A percentile compares a stretch with the other conserved stretches of the same genome.
Conservation (phyloP, 2,888 invertebrate genomes). For the Girardia tigrina region DNA sequence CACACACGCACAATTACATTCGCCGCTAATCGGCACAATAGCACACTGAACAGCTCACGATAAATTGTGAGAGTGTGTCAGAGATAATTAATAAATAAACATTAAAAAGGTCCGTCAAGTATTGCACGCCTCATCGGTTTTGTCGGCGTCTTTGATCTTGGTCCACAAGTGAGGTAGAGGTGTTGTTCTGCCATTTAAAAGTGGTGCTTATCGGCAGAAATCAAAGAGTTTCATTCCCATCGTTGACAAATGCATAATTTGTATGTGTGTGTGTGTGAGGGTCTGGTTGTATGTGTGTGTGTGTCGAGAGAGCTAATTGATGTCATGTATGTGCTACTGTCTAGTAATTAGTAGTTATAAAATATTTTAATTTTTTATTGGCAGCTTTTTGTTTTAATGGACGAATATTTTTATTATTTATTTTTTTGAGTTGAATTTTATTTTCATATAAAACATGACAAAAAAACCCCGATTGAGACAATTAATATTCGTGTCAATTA, state of each 20-base stretch:
- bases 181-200: background rate
- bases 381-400: background rate
- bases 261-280: background rate
- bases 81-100: slow-evolving; percentile 8
- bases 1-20: no score
- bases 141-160: background rate
- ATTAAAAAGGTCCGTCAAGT: slow-evolving; percentile 16
- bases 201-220: slow-evolving; percentile 15
- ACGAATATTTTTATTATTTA: no score
- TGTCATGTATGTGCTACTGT: background rate
- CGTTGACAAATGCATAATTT: slow-evolving; percentile 23
- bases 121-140: slow-evolving; percentile 18
- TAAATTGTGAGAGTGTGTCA: background rate
- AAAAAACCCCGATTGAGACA: no score
- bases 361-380: background rate
- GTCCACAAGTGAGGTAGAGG: slow-evolving; percentile 8
- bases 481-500: no score
- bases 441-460: no score
- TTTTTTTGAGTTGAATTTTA: no score
- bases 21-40: no score
- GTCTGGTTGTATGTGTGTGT: background rate
- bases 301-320: background rate
- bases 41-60: no score
- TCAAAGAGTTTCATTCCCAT: slow-evolving; percentile 23
- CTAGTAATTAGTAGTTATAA: background rate